A percentile compares a stretch with the other conserved stretches of the same genome.
These are phyloP conservation scores for Coelopa frigida DNA, from an alignment of 1,140 invertebrate species.

Conservation along the genomic window DNA sequence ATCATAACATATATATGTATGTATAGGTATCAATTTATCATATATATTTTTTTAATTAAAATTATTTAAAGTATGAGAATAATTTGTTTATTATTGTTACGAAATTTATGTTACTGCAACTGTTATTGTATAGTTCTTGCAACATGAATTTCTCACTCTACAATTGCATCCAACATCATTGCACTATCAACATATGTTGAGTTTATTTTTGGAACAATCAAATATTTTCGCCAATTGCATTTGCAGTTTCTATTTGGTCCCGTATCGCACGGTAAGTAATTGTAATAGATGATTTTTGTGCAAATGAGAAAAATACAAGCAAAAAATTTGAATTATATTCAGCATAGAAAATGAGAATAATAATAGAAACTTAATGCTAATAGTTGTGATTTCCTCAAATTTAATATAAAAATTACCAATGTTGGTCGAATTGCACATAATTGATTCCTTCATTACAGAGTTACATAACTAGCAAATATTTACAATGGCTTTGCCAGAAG, in stretches of 20 bases:
- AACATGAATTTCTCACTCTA: too few relatives aligned
- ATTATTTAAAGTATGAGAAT: too few relatives aligned
- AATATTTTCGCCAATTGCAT: neutral
- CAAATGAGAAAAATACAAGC: neutral
- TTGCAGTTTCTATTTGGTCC: neutral
- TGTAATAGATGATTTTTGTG: neutral
- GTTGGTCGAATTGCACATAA: neutral
- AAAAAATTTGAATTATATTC: neutral
- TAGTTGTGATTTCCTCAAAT: neutral
- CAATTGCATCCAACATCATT: neutral
- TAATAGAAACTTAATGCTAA: too few relatives aligned
- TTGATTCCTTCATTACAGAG: slow-evolving; percentile 8
- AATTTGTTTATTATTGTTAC: too few relatives aligned
- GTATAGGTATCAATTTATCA: too few relatives aligned
- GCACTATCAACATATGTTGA: neutral
- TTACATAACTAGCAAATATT: slow-evolving; percentile 26
- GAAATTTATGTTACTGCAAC: too few relatives aligned
- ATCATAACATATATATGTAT: too few relatives aligned
- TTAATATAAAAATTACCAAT: neutral
- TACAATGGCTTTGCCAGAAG: slow-evolving; percentile 38
- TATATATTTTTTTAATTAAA: too few relatives aligned
- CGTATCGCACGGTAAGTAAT: neutral
- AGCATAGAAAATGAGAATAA: too few relatives aligned
- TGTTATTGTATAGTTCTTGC: too few relatives aligned
- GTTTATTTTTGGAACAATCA: neutral